Base-by-base conservation (phyloP, 2,888 invertebrate genomes). In the Drosophila diplacantha region DNA sequence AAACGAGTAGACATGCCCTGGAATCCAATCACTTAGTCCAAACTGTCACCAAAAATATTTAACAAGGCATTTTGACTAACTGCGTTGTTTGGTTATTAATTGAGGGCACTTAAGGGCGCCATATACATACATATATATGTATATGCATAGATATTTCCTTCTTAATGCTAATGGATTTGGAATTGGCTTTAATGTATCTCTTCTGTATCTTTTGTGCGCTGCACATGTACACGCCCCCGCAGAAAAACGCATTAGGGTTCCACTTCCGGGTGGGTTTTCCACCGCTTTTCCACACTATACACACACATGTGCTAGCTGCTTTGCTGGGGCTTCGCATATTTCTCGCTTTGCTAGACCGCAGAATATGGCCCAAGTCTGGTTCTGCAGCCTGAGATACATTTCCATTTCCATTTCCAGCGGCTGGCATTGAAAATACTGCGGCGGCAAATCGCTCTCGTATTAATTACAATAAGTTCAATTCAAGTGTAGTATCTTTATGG, bases 391-490 rank as follows among this genome's bases (percentile, higher is more conserved):
- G 51, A 59, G 67, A 68, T 69, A 62, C 55, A 60, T 56, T 43
- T 41, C 20, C 39, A 38, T 39, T 39, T 43, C 41, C 56, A 68
- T 73, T 72, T 71, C 67, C 57, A 63, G 56, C 50, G 43, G 43
- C 38, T 60, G 63, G 43, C 71, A 62, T 54, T 70, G 67, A 59
- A 57, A 50, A 43, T 41, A 51, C 49, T 53, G 60, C 60, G 47
- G 46, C 69, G 59, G 44, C 69, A 57, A 60, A 22, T 59, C 26
- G 47, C 54, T 55, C 67, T 64, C 60, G 70, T 77, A 77, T 77
- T 83, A 81, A 77, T 77, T 81, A 77, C 83, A 83, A 72, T 69
- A 68, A 64, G 61, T 72, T 74, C 81, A 70, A 81, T 83, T 81
- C 57, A 70, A 77, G 63, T 73, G 67, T 63, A 70, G 58, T 75